Evolutionary conservation across 23 tunicate genomes (phyloP), one percentile per base, ranked within the genome.

Genomic region (Halocynthia aurantium): DNA sequence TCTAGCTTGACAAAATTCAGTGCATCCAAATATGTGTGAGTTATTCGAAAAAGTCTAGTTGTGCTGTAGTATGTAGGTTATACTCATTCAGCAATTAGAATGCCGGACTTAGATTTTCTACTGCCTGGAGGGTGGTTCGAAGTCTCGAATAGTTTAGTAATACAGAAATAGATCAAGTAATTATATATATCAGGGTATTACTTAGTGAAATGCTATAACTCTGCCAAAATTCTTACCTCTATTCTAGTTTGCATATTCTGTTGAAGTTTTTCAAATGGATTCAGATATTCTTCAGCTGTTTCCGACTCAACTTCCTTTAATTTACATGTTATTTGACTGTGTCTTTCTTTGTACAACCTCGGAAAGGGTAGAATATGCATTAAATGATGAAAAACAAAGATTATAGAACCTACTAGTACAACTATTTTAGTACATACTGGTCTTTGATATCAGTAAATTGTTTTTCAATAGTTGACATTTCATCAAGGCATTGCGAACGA

Each of bases 401-500:
- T 65, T 22, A 56, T 2, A 67, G 22, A 18, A 72, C 13, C n/a
- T 72, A 11, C 12, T 12, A 51, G 40, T 11, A 31, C 57, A n/a
- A 56, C 31, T 19, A 22, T 15, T 18, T 15, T 22, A 61, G 22
- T 61, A 22, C 85, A n/a, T 70, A 89, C 96, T 78, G 88, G 78
- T 89, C 96, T 57, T 85, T 77, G 53, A 89, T 80, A 53, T 84
- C 88, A 31, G 62, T 70, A 60, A 89, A 84, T 18, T 89, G 88
- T 61, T 89, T 89, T 63, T 89, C 96, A 20, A 89, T 89, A 5
- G 77, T 70, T 5, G 88, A 53, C 85, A 89, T 89, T 76, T 89
- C 88, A 65, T 70, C 85, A 0, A 84, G 22, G 62, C 96, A 89
- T 62, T 84, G 88, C 55, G 81, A 52, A 40, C 88, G 61, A 10